Evolutionary conservation across 2,797 vertebrate species (phyloP), one percentile per base, ranked within the genome.

Genomic region (Manis crassicaudata): DNA sequence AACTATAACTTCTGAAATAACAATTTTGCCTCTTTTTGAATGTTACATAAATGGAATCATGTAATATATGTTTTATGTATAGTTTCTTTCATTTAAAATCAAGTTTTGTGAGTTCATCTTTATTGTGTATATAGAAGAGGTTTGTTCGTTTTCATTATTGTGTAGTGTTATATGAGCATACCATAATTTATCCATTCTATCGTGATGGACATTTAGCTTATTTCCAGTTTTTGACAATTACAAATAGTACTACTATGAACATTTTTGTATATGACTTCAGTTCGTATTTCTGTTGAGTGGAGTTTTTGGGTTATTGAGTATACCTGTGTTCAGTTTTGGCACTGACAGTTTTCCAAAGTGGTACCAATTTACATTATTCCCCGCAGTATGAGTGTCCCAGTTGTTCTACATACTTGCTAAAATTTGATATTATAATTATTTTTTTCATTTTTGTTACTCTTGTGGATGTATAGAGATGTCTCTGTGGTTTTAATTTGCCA

Each of bases 401-500:
- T 82, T 73, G 50, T 58, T 93, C 12, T 52, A 83, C 11, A 87
- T 77, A 83, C 75, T 90, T 87, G 40, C 9, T 87, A 80, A 84
- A 40, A 35, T 58, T 76, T 70, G 40, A 80, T 67, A 25, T 72
- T 65, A 77, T 17, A 46, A 27, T 54, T 62, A 46, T 46, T 50
- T 84, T 63, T 54, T 88, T 76, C 9, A 58, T 72, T 75, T 86
- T 63, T 62, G 6, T n/a, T 84, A 84, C 87, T 92, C 32, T 86
- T 37, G 43, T 93, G 18, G 20, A 8, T 60, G 2, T 67, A 60
- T 40, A 84, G 50, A 67, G 27, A 79, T 82, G 58, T 75, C 58
- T 88, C 73, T 70, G 32, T 94, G 37, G 14, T 29, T 85, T 89
- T 89, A 27, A 94, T 79, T 90, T 95, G 32, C 65, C 80, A 72